phyloP scores from a whole-genome alignment of 1,140 invertebrate species.

The Drosophila pruinosa region DNA sequence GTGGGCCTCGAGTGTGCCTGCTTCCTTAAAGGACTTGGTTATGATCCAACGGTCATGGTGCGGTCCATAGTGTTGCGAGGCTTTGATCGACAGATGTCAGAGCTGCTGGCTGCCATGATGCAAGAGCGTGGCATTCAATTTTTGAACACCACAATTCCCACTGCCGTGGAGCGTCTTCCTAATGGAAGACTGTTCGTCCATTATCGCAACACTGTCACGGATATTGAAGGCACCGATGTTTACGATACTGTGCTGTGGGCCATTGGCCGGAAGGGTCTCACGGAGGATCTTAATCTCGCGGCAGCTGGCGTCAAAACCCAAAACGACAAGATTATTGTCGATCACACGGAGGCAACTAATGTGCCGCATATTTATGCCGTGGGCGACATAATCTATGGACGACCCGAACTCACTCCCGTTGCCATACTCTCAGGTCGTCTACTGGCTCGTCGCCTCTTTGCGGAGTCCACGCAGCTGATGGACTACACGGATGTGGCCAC shows the following conservation, averaged over 20 bases:
- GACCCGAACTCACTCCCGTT: constrained; percentile 97
- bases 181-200: constrained; percentile 88
- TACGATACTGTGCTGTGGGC: constrained; percentile 94
- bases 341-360: constrained; percentile 91
- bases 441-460: constrained; percentile 90
- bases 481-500: constrained; percentile 97
- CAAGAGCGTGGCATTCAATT: constrained; percentile 92
- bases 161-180: constrained; percentile 87
- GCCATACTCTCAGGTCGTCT: constrained; percentile 96
- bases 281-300: constrained; percentile 87
- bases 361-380: constrained; percentile 95
- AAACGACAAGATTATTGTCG: constrained; percentile 86
- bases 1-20: constrained; percentile 98
- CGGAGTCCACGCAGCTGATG: constrained; percentile 86
- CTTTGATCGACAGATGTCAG: constrained; percentile 99
- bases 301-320: constrained; percentile 87
- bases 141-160: constrained; percentile 90
- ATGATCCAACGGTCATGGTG: constrained; percentile 95
- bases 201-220: constrained; percentile 85
- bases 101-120: constrained; percentile 93
- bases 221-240: constrained; percentile 86
- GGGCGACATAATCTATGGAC: constrained; percentile 94
- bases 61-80: constrained; percentile 97
- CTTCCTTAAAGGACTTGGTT: constrained; percentile 94
- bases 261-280: constrained; percentile 89